phyloP scores from a whole-genome alignment of 2,113 vertebrate species.

The Mesembrinibis cayennensis region DNA sequence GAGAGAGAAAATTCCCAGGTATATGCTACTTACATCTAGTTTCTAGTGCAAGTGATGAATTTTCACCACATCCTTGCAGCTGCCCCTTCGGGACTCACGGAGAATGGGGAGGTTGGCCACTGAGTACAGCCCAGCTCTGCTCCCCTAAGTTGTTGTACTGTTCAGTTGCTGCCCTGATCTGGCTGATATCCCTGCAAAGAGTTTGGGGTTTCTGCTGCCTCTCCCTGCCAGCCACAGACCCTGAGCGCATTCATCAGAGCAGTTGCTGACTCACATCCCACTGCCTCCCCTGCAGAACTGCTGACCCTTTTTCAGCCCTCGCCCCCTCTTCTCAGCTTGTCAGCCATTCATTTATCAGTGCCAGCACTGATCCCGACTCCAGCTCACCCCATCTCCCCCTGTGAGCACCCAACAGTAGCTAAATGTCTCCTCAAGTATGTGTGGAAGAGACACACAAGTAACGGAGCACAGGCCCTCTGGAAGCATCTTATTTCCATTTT shows the following conservation, averaged over 20 bases:
- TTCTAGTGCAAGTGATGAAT: neutral
- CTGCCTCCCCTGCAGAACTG: neutral
- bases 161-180: neutral
- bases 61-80: neutral
- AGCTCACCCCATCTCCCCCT: neutral
- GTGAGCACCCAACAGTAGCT: too few relatives aligned
- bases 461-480: too few relatives aligned
- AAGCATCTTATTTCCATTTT: neutral
- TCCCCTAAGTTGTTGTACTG: neutral
- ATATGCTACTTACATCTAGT: neutral
- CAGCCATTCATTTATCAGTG: neutral
- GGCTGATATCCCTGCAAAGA: neutral
- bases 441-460: neutral
- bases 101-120: neutral
- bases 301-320: neutral
- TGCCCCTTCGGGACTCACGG: neutral
- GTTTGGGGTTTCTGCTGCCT: neutral
- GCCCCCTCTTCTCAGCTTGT: neutral
- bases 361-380: neutral
- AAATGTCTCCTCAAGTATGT: neutral
- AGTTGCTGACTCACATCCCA: too few relatives aligned
- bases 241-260: neutral
- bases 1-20: neutral
- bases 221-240: neutral
- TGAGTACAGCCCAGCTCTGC: neutral